phyloP scores from a whole-genome alignment of 2,113 vertebrate genomes.

The Microcebus ravelobensis region DNA sequence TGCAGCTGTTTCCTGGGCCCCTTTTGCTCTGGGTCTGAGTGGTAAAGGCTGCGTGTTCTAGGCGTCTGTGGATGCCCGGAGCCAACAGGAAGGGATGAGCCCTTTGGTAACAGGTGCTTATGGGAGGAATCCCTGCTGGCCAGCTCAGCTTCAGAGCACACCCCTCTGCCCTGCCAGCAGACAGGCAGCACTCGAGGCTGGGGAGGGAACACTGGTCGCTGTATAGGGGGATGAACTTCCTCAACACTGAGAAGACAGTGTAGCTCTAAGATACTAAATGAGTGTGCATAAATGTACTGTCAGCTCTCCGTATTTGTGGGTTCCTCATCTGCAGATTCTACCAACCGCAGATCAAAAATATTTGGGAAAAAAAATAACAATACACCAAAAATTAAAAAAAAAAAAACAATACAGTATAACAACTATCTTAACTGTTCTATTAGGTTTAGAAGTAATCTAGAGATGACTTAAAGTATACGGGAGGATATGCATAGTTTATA shows the following conservation, averaged over 20 bases:
- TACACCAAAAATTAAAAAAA: not conserved
- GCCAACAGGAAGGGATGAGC: not conserved
- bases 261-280: not conserved
- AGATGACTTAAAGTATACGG: not conserved
- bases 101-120: not conserved
- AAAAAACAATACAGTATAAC: not conserved
- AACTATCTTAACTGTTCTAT: too few species aligned
- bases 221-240: not conserved
- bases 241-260: not conserved
- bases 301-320: not conserved
- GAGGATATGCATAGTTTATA: not conserved
- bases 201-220: not conserved
- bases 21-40: not conserved
- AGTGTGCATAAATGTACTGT: not conserved
- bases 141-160: not conserved
- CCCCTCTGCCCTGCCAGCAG: not conserved
- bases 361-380: not conserved
- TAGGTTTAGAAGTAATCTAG: not conserved
- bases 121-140: not conserved
- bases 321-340: not conserved
- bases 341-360: not conserved
- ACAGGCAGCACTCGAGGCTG: not conserved
- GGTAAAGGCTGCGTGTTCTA: not conserved
- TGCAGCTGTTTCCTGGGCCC: not conserved
- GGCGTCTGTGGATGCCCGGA: not conserved